A percentile compares a stretch with the other conserved stretches of the same genome.
Evolutionary conservation across 2,797 vertebrate genomes (phyloP).

Genomic region (Pipistrellus pygmaeus): DNA sequence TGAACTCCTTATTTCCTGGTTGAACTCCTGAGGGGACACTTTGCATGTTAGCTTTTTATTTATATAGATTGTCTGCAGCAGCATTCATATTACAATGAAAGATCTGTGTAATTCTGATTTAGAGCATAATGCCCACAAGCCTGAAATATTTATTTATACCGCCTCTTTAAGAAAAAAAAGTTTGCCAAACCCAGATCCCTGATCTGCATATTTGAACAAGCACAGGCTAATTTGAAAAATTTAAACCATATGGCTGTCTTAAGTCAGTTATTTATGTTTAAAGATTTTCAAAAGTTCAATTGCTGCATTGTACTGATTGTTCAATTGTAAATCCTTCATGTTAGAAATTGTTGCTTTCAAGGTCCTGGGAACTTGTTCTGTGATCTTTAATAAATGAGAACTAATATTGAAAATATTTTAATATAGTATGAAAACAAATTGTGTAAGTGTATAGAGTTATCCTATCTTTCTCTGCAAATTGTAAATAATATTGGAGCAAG

Average conservation of each 20-base stretch:
- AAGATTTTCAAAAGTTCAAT: constrained; percentile 34
- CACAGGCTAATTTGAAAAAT: constrained; percentile 46
- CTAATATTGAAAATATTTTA: background rate
- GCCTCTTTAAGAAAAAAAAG: background rate
- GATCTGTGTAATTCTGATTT: background rate
- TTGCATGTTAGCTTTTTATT: no score
- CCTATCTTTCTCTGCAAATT: background rate
- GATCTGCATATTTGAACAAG: constrained; percentile 12
- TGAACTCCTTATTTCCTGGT: no score
- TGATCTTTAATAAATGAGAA: constrained; percentile 21
- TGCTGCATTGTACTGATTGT: background rate
- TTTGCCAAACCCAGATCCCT: background rate
- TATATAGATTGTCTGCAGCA: background rate
- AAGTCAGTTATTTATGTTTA: constrained; percentile 26
- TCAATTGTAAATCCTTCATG: background rate
- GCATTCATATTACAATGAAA: background rate
- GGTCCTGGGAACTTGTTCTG: background rate
- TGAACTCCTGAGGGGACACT: no score
- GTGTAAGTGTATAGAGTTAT: background rate
- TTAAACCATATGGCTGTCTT: constrained; percentile 25
- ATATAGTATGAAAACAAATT: background rate
- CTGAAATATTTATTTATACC: background rate
- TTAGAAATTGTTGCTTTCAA: background rate
- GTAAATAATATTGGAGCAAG: background rate
- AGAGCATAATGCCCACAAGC: background rate